A percentile compares a stretch with the other conserved stretches of the same genome.
These are phyloP conservation scores for Naso thynnoides DNA, from an alignment of 2,797 vertebrate species.

Conservation along the genomic window DNA sequence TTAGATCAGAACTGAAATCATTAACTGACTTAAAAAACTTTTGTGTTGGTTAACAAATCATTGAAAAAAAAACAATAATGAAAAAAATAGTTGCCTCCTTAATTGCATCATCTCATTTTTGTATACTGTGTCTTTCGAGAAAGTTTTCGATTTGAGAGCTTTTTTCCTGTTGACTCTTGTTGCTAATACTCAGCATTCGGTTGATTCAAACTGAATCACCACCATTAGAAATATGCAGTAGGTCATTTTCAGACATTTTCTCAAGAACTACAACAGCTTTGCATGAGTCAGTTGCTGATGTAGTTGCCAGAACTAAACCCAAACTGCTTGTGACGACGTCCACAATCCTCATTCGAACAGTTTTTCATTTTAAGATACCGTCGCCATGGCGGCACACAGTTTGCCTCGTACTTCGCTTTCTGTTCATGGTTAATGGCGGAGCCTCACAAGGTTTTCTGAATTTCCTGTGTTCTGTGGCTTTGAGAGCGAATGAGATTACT, in stretches of 20 bases:
- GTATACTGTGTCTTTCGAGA: not conserved
- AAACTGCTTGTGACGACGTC: not conserved
- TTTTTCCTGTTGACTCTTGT: not conserved
- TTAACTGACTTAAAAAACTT: too few species aligned
- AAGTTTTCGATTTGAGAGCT: not conserved
- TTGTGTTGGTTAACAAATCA: too few species aligned
- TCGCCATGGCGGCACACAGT: constrained; percentile 34
- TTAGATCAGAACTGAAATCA: not conserved
- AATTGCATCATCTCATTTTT: not conserved
- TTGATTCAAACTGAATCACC: not conserved
- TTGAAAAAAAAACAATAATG: not conserved
- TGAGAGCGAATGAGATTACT: constrained; percentile 55
- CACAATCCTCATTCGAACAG: not conserved
- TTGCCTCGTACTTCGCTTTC: constrained; percentile 12
- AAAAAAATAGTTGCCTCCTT: not conserved
- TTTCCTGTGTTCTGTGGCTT: constrained; percentile 61
- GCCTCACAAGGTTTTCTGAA: constrained; percentile 35
- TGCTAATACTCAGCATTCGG: not conserved
- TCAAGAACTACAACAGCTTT: not conserved
- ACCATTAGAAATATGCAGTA: not conserved
- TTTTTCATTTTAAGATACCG: constrained; percentile 18
- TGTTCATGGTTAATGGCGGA: not conserved
- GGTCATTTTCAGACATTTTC: not conserved
- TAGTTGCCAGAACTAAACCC: not conserved
- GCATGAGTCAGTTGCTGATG: not conserved